Conservation (phyloP, 1,140 invertebrate species). For the Solenopsis fugax region DNA sequence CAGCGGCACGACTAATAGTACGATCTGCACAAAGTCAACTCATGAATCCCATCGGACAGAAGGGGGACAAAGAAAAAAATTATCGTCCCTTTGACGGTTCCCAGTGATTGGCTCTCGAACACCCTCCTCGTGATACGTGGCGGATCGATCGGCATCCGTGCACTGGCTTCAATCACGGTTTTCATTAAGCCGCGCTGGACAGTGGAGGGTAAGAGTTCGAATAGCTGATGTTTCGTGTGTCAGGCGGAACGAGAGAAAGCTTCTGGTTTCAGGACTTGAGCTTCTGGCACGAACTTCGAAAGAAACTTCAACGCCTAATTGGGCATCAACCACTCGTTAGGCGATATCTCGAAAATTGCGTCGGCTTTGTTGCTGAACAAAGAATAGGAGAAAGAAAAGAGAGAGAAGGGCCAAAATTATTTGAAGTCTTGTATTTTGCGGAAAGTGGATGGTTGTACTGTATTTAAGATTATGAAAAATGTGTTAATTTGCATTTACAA, state of each 20-base stretch:
- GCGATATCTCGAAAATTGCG: constrained; percentile 41
- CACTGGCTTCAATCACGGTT: constrained; percentile 80
- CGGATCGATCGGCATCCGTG: constrained; percentile 77
- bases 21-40: constrained; percentile 67
- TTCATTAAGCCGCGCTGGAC: constrained; percentile 80
- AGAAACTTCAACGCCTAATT: constrained; percentile 62
- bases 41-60: constrained; percentile 72
- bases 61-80: constrained; percentile 68
- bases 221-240: constrained; percentile 58
- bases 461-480: too few species aligned
- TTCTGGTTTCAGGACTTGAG: constrained; percentile 29
- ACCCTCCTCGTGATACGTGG: constrained; percentile 73
- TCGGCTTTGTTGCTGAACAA: constrained; percentile 22
- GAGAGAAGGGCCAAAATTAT: neutral
- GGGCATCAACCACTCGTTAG: constrained; percentile 48
- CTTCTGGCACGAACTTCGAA: constrained; percentile 4
- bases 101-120: constrained; percentile 80
- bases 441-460: too few species aligned
- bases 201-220: constrained; percentile 54
- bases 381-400: neutral
- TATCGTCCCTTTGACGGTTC: constrained; percentile 63
- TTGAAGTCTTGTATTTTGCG: neutral
- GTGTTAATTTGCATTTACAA: neutral
- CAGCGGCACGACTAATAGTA: constrained; percentile 33
- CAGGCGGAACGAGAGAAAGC: constrained; percentile 22